Conservation (phyloP, 2,797 vertebrate genomes). For the Pipistrellus nathusii region DNA sequence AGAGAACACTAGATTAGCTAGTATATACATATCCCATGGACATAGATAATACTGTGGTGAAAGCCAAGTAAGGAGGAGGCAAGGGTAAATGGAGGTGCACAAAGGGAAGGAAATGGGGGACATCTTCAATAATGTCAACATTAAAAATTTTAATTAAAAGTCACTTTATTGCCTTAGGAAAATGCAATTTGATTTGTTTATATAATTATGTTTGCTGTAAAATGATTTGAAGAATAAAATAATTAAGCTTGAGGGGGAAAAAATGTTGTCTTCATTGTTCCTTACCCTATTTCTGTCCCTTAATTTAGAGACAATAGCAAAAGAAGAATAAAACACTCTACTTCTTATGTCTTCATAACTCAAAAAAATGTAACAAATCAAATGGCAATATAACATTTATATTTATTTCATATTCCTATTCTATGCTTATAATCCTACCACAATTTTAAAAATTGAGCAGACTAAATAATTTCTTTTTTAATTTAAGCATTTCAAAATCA, state of each 20-base stretch:
- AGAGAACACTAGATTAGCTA: no score
- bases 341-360: slow-evolving; percentile 37
- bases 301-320: slow-evolving; percentile 47
- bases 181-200: slow-evolving; percentile 29
- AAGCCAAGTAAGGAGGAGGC: no score
- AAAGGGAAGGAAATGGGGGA: no score
- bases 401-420: slow-evolving; percentile 3
- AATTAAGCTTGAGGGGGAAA: slow-evolving; percentile 7
- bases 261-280: background rate
- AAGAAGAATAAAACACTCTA: background rate
- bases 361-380: slow-evolving; percentile 49
- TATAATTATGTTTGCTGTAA: slow-evolving; percentile 39
- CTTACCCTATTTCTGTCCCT: background rate
- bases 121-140: no score
- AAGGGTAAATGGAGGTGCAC: no score
- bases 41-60: no score
- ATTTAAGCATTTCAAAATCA: slow-evolving; percentile 40
- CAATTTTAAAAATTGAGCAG: slow-evolving; percentile 6
- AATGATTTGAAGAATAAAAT: slow-evolving; percentile 32
- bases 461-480: background rate
- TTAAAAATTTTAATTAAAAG: slow-evolving; percentile 37
- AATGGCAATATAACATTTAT: slow-evolving; percentile 32
- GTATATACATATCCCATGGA: no score
- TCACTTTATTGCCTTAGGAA: slow-evolving; percentile 5
- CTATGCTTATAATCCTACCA: slow-evolving; percentile 25